Evolutionary conservation across 2,888 invertebrate species (phyloP), one percentile per base, ranked within the genome.

Genomic region (Acronicta alni): DNA sequence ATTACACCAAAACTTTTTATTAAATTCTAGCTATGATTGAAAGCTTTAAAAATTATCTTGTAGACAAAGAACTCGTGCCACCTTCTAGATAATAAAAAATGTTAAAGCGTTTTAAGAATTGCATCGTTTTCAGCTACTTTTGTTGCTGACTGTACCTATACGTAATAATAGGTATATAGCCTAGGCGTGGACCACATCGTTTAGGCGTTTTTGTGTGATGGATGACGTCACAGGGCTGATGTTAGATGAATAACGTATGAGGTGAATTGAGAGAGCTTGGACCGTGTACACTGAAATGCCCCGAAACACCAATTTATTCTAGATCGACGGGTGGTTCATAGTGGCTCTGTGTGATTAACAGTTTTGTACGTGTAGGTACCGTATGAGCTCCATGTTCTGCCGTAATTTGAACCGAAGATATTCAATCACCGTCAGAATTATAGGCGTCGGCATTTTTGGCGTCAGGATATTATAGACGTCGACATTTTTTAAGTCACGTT

Each of bases 181-280:
- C 35, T 35, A 14, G 14, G 35, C n/a, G 35, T 35, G 1, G 6
- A 7, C n/a, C 35, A 23, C 46, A 53, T 16, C 39, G 44, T 23
- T 15, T 38, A 35, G 26, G 20, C 45, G 32, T 51, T 66, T 49
- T 72, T 47, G 44, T 57, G 38, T 62, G 75, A 75, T 72, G 48
- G 59, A 72, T 75, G 72, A 67, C 63, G 75, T 67, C 72, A 75
- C 54, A 42, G 42, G 52, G 42, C 52, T 65, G 75, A 62, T 57
- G 55, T 42, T 53, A 47, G 32, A 61, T 72, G 67, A 67, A 72
- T 75, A 72, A 75, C 59, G 49, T 57, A 72, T 75, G 67, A 75
- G 59, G 51, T 71, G 58, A 43, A 70, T 62, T 54, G 58, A 72
- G 60, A 44, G 45, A 45, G 35, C 41, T 18, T 47, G 53, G 53